Conservation (phyloP, 1,140 invertebrate species). For the Steinernema feltiae region DNA sequence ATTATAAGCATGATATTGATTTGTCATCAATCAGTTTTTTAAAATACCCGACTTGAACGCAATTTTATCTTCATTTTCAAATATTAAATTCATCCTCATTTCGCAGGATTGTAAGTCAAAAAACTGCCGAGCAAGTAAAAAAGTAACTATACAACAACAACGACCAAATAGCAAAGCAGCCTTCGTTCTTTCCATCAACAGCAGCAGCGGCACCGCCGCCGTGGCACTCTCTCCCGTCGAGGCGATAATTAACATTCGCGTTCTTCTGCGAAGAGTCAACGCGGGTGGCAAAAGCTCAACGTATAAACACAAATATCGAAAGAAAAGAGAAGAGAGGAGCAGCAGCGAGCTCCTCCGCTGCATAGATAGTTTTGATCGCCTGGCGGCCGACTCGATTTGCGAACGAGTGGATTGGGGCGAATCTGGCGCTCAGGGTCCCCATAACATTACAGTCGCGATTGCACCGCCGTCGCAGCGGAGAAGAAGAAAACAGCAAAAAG, state of each 20-base stretch:
- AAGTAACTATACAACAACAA: neutral
- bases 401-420: no score
- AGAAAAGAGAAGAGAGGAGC: neutral
- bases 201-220: no score
- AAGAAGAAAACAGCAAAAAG: no score
- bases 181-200: neutral
- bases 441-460: neutral
- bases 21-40: no score
- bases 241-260: neutral
- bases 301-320: neutral
- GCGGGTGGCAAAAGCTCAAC: neutral
- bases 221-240: no score
- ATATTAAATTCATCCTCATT: no score
- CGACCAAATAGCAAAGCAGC: neutral
- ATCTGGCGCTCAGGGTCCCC: neutral
- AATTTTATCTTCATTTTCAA: no score
- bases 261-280: neutral
- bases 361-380: no score
- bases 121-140: no score
- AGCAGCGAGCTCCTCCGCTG: no score
- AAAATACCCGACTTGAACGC: neutral
- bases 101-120: no score
- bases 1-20: neutral
- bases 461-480: neutral
- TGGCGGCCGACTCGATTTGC: no score